Percentiles rank a stretch among this genome's conserved stretches.
Evolutionary conservation across 35 echinoderm and acorn worm genomes (phyloP).

Genomic region (Hemicentrotus pulcherrimus): DNA sequence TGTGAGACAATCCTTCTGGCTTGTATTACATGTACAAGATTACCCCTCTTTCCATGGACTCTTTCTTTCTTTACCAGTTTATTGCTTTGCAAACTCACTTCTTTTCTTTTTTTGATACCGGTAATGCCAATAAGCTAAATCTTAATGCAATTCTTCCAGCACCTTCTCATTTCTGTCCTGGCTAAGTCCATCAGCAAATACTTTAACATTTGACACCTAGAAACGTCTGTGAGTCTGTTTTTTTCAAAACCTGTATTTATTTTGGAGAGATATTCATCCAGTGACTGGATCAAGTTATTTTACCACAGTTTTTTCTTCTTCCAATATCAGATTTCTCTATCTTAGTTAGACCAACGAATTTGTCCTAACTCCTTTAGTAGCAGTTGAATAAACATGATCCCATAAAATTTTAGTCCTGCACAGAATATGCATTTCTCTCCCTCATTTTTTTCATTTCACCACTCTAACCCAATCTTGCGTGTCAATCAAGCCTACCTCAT

Average conservation of each 20-base stretch:
- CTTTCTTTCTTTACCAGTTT: no score
- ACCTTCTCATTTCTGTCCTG: background rate
- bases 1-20: no score
- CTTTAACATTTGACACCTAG: background rate
- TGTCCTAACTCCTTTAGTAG: background rate
- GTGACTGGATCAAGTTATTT: background rate
- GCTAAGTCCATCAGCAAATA: background rate
- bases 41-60: no score
- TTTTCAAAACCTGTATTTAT: background rate
- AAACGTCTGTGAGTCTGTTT: background rate
- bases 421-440: background rate
- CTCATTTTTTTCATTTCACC: background rate
- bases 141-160: background rate
- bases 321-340: background rate
- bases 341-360: background rate
- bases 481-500: slow-evolving; percentile 46
- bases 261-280: background rate
- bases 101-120: no score
- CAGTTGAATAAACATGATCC: slow-evolving; percentile 39
- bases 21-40: no score
- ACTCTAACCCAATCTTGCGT: background rate
- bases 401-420: background rate
- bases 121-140: no score
- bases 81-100: no score
- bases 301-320: background rate